Percentiles rank a stretch among this genome's conserved stretches.
phyloP scores from a whole-genome alignment of 2,113 vertebrate genomes.

The human (Homo sapiens) region DNA sequence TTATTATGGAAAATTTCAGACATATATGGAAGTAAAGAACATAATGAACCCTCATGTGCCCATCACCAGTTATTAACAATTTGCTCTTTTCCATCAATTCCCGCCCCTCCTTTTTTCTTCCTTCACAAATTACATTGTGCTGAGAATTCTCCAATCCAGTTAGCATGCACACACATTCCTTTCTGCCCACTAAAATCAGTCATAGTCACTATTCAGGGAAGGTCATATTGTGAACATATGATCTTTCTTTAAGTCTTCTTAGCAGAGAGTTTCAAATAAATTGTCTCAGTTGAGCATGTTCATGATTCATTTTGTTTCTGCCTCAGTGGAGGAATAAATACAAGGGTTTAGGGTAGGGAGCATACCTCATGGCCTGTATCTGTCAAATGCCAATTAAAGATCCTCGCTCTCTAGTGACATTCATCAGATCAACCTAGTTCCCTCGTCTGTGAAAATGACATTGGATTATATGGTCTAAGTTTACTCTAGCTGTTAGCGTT shows the following conservation, averaged over 20 bases:
- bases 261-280: background rate
- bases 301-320: slow-evolving; percentile 20
- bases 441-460: background rate
- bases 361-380: background rate
- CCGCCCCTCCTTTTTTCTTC: background rate
- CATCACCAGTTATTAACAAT: background rate
- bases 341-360: background rate
- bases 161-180: background rate
- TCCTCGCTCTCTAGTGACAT: background rate
- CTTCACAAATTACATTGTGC: background rate
- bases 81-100: background rate
- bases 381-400: background rate
- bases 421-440: background rate
- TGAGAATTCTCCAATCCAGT: background rate
- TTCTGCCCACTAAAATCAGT: background rate
- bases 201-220: background rate
- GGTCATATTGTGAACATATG: background rate
- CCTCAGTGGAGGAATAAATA: background rate
- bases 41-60: background rate
- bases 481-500: background rate
- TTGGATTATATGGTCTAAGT: background rate
- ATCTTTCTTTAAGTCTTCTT: background rate
- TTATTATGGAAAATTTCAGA: slow-evolving; percentile 34
- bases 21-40: background rate
- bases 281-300: background rate